Percentiles rank a stretch among this genome's conserved stretches.
Conservation (phyloP, 2,888 invertebrate species). For the Asteroscopus sphinx region DNA sequence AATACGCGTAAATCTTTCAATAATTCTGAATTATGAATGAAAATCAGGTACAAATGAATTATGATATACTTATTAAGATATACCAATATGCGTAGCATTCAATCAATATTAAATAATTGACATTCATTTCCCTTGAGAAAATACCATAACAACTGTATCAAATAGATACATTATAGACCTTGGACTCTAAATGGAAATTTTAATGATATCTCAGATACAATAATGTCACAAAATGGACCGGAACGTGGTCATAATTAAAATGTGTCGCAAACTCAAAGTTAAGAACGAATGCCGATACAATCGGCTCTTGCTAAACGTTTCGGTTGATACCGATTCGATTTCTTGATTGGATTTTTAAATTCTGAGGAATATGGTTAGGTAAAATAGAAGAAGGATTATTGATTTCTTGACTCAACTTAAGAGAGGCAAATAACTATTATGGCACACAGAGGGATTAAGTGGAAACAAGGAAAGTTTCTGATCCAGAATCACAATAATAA, state of each 20-base stretch:
- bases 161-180: slow-evolving; percentile 28
- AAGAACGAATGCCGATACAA: slow-evolving; percentile 23
- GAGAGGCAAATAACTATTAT: too few relatives aligned
- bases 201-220: slow-evolving; percentile 33
- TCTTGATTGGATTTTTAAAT: slow-evolving; percentile 41
- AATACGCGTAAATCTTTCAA: too few relatives aligned
- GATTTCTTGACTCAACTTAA: background rate
- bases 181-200: slow-evolving; percentile 34
- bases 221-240: slow-evolving; percentile 45
- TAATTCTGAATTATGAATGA: too few relatives aligned
- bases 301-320: slow-evolving; percentile 35
- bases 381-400: too few relatives aligned
- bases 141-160: slow-evolving; percentile 13
- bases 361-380: background rate
- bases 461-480: too few relatives aligned
- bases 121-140: slow-evolving; percentile 18
- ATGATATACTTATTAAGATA: too few relatives aligned
- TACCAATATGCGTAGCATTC: background rate
- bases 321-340: slow-evolving; percentile 28
- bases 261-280: slow-evolving; percentile 44
- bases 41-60: too few relatives aligned
- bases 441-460: too few relatives aligned
- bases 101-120: slow-evolving; percentile 19
- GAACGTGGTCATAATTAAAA: slow-evolving; percentile 50
- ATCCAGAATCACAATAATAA: too few relatives aligned